Evolutionary conservation across 2,888 invertebrate species (phyloP).

Genomic region (Anaspis maculata): DNA sequence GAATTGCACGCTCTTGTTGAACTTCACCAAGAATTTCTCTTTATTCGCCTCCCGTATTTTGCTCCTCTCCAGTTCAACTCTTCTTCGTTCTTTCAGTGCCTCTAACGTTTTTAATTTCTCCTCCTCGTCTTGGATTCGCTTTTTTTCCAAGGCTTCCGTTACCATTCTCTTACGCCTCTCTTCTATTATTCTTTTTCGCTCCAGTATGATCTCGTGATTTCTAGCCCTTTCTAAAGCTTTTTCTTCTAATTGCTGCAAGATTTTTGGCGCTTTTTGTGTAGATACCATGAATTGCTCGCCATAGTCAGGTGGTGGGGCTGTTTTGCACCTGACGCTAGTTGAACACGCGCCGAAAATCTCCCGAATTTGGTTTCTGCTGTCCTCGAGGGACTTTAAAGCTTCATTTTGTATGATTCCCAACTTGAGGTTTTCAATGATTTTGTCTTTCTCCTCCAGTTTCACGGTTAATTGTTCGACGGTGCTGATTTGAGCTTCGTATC

Average conservation of each 20-base stretch:
- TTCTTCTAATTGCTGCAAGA: constrained; percentile 64
- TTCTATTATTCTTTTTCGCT: constrained; percentile 45
- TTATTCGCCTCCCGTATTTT: constrained; percentile 50
- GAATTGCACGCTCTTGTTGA: constrained; percentile 41
- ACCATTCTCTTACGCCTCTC: constrained; percentile 49
- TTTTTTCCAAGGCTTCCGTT: constrained; percentile 51
- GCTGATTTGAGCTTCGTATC: constrained; percentile 61
- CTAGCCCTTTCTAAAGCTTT: constrained; percentile 56
- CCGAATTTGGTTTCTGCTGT: constrained; percentile 49
- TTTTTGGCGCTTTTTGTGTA: constrained; percentile 56
- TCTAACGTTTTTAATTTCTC: constrained; percentile 54
- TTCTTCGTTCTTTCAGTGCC: constrained; percentile 52
- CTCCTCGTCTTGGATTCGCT: constrained; percentile 51
- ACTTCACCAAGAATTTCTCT: constrained; percentile 39
- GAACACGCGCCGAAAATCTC: constrained; percentile 40
- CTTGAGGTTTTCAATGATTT: constrained; percentile 64
- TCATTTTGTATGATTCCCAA: constrained; percentile 61
- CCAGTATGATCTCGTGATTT: constrained; percentile 41
- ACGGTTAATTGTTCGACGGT: constrained; percentile 64
- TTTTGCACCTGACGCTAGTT: constrained; percentile 40
- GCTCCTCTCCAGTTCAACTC: constrained; percentile 48
- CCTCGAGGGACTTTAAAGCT: constrained; percentile 50
- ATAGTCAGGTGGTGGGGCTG: constrained; percentile 42
- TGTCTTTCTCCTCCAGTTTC: constrained; percentile 63
- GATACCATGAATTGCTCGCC: constrained; percentile 38